Percentiles rank a stretch among this genome's conserved stretches.
These are phyloP conservation scores for Petrocephalus microphthalmus DNA, from an alignment of 2,113 vertebrate genomes.

Conservation along the genomic window DNA sequence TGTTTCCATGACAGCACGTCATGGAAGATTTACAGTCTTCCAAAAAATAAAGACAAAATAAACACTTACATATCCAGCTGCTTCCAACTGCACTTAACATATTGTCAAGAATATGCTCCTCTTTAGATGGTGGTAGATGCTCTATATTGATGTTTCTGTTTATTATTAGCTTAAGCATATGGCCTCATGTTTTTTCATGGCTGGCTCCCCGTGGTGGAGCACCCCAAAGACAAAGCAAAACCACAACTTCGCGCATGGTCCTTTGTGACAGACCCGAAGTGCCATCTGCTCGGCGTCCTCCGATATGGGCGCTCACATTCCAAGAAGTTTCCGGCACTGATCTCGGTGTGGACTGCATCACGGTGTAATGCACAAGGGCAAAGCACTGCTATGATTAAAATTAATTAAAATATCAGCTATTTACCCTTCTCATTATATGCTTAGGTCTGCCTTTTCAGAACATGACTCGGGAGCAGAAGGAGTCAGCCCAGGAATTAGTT, in stretches of 20 bases:
- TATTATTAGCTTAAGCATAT: slow-evolving; percentile 8
- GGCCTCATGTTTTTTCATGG: not conserved
- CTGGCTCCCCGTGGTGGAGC: not conserved
- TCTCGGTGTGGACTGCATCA: not conserved
- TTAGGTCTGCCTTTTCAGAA: not conserved
- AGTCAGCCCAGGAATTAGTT: not conserved
- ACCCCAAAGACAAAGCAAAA: not conserved
- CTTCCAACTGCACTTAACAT: slow-evolving; percentile 8
- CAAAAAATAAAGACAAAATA: not conserved
- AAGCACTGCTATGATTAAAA: not conserved
- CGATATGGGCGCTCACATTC: not conserved
- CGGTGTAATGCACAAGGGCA: not conserved
- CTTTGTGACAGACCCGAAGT: not conserved
- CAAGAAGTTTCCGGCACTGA: not conserved
- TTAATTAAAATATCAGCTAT: not conserved
- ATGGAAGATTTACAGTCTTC: not conserved
- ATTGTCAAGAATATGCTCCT: not conserved
- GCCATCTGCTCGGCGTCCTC: not conserved
- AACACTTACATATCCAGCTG: not conserved
- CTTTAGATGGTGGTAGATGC: slow-evolving; percentile 1
- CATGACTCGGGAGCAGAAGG: not conserved
- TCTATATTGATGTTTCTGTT: not conserved
- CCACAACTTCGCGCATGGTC: not conserved
- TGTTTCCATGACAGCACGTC: not conserved
- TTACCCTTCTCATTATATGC: not conserved